Conservation (phyloP, 2,797 vertebrate genomes). For the Tolypeutes matacus region DNA sequence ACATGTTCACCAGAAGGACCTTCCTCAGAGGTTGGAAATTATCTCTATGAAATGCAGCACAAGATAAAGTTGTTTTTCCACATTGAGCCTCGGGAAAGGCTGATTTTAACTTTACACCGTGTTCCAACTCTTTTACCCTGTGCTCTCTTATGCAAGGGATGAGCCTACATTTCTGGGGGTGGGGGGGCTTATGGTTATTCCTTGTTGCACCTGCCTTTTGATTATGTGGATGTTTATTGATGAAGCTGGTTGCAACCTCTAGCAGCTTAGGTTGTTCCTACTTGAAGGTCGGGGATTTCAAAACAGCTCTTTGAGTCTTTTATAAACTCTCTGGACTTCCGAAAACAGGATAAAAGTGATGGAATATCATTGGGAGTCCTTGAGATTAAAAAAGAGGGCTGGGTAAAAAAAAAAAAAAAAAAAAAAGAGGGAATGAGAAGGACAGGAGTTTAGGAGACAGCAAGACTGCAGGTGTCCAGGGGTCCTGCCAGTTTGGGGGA, state of each 20-base stretch:
- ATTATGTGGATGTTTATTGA: background rate
- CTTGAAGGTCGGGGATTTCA: background rate
- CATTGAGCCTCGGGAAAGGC: background rate
- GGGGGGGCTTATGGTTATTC: background rate
- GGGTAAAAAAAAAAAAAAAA: background rate
- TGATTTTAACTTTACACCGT: no score
- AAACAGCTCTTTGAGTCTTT: background rate
- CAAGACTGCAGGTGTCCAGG: accelerated
- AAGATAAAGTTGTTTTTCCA: background rate
- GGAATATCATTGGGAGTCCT: no score
- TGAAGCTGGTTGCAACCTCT: background rate
- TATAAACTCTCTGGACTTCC: background rate
- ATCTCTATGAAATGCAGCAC: no score
- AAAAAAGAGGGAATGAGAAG: no score
- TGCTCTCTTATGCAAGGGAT: no score
- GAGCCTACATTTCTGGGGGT: no score
- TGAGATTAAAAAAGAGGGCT: background rate
- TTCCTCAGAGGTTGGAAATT: background rate
- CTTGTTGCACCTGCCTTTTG: no score
- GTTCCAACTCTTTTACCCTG: background rate
- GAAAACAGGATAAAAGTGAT: background rate
- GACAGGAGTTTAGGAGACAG: accelerated
- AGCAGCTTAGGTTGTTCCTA: background rate
- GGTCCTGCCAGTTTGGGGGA: no score
- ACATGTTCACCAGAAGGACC: background rate